phyloP scores from a whole-genome alignment of 2,888 invertebrate genomes.

The Drosophila mercatorum region DNA sequence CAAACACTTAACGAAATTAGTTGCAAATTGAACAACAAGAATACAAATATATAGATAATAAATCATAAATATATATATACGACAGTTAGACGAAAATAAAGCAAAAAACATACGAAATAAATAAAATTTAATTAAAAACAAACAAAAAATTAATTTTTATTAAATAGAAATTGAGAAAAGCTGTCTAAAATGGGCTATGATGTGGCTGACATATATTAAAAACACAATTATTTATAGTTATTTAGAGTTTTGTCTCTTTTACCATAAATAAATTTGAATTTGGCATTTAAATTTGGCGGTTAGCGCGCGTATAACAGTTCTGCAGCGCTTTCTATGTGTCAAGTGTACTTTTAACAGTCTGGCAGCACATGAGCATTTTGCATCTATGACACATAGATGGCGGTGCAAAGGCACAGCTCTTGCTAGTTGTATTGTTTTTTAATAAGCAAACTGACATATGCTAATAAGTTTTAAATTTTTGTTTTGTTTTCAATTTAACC shows the following conservation, averaged over 20 bases:
- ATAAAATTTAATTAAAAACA: constrained; percentile 21
- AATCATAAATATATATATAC: constrained; percentile 32
- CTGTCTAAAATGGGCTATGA: not conserved
- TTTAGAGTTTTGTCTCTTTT: no score
- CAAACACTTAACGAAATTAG: constrained; percentile 29
- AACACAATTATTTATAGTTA: no score
- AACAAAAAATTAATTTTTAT: constrained; percentile 2
- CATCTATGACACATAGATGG: constrained; percentile 1
- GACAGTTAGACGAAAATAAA: constrained; percentile 52
- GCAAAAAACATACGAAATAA: constrained; percentile 29
- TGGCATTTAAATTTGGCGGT: constrained; percentile 9
- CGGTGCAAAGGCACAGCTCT: not conserved
- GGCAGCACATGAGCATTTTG: not conserved
- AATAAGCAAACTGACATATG: not conserved
- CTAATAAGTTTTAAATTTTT: no score
- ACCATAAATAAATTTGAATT: not conserved
- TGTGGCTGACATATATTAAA: no score
- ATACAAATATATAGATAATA: constrained; percentile 3
- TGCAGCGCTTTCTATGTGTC: not conserved
- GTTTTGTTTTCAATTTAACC: no score
- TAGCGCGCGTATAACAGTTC: constrained; percentile 39
- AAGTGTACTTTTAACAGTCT: not conserved
- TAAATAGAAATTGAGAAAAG: not conserved
- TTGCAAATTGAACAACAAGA: constrained; percentile 19
- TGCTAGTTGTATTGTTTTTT: not conserved